Evolutionary conservation across 2,797 vertebrate genomes (phyloP), one percentile per base, ranked within the genome.

Genomic region (Pitangus sulphuratus): DNA sequence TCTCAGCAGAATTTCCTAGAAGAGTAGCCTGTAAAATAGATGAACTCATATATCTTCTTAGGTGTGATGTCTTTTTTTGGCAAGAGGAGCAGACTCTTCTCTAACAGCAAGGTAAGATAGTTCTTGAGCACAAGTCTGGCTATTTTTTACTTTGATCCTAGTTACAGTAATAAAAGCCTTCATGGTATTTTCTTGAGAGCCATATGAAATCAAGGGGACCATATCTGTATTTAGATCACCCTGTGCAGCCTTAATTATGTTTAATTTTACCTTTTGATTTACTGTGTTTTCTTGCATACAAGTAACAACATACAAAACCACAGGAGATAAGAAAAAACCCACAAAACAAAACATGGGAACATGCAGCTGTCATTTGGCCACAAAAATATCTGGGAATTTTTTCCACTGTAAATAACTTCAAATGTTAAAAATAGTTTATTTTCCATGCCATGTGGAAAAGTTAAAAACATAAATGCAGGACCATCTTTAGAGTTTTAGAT

Each of bases 1-100:
- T 61, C 65, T 95, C 85, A 91, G 92, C 84, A 90, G 70, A 95
- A 94, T 90, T 91, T 93, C 77, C 70, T 95, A 78, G 50, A 94
- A 88, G 33, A 84, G 77, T 90, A 95, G 47, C 61, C 60, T 60
- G 45, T 83, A 90, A 76, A 53, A 44, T 37, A 96, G 84, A 95
- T 93, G 66, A 86, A 48, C 62, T 54, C 92, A 58, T 87, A 87
- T 65, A 77, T 64, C 81, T 88, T 74, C 78, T 86, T 57, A 56
- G 45, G 57, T 95, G 81, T 64, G 93, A 53, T 95, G 81, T 51
- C 24, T 48, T 42, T 71, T 86, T 80, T 78, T 95, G 93, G 82
- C 89, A 95, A 60, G 18, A 85, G 30, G 24, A 77, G 13, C 30
- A 69, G 45, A 51, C 28, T 84, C 17, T 93, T 87, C 64, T 69